Base-by-base conservation (phyloP, 1,140 invertebrate genomes). In the Drepana arcuata region DNA sequence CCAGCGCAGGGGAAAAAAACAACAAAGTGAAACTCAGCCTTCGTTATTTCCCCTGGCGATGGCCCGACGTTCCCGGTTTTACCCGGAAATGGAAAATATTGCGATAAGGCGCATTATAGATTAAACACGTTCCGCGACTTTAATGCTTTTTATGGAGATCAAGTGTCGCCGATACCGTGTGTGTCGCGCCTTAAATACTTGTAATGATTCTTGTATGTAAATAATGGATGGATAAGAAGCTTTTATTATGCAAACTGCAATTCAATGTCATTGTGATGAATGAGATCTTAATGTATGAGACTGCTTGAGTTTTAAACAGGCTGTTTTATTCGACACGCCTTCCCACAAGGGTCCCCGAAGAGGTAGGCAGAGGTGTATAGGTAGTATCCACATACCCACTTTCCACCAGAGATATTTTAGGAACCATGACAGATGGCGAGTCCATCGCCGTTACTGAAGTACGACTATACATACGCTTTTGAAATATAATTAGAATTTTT, bases 81-180 rank as follows among this genome's bases (percentile, higher is more conserved):
- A 42, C 54, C 64, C 53, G 71, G 72, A 75, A 79, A 77, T 79
- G 77, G 74, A 70, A 79, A 82, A 79, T 82, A 79, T 82, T 73
- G 77, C 74, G 77, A 81, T 81, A 81, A 81, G 74, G 56, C 66
- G 61, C 77, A 78, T 80, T 81, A 81, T 69, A 81, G 74, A 81
- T 81, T 81, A 79, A 81, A 77, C 73, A 64, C 53, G 64, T 67
- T 54, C 35, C 60, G 52, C 41, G 47, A 58, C 55, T 60, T 61
- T 72, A 73, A 70, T 64, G 63, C 42, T 44, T 55, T 64, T 38
- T 53, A 55, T 54, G 41, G 53, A 61, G 67, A 71, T 71, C 62
- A 49, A 59, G 46, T 63, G 47, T 31, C 30, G 31, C 18, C 34
- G 62, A 66, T 61, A 64, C 28, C 44, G 43, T 56, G 48, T 61